phyloP scores from a whole-genome alignment of 2,797 vertebrate species.

The Tamandua tetradactyla region DNA sequence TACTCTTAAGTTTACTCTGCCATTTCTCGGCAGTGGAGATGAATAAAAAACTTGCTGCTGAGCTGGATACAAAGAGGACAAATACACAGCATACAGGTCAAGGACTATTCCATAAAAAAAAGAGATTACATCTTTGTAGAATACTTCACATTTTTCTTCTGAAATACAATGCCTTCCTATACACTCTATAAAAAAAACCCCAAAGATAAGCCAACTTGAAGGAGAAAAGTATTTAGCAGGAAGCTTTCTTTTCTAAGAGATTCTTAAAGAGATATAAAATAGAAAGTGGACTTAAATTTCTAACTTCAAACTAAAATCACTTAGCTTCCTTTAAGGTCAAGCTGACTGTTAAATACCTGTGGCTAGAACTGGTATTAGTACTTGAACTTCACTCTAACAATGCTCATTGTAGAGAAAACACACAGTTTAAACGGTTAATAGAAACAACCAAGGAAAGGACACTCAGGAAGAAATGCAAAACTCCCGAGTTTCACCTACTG shows the following conservation, averaged over 20 bases:
- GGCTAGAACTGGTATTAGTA: neutral
- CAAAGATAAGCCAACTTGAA: constrained; percentile 60
- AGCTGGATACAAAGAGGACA: constrained; percentile 52
- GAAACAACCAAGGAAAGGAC: neutral
- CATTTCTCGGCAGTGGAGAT: constrained; percentile 21
- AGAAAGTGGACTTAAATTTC: constrained; percentile 56
- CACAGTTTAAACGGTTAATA: neutral
- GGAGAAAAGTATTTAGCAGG: constrained; percentile 70
- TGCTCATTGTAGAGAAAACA: neutral
- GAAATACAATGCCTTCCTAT: constrained; percentile 63
- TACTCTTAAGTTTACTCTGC: constrained; percentile 32
- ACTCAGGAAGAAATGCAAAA: neutral
- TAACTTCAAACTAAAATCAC: constrained; percentile 60
- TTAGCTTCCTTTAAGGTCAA: constrained; percentile 65
- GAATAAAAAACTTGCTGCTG: constrained; percentile 48
- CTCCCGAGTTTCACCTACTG: neutral
- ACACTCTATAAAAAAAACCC: constrained; percentile 34
- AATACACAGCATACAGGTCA: constrained; percentile 64
- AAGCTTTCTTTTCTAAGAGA: constrained; percentile 62
- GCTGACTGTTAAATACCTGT: constrained; percentile 49
- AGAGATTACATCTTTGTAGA: constrained; percentile 63
- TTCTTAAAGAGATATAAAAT: constrained; percentile 61
- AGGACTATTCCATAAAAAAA: constrained; percentile 34
- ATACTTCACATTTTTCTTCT: constrained; percentile 42
- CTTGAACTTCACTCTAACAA: neutral